Conservation (phyloP, 2,797 vertebrate species). For the Xerus rutilus region DNA sequence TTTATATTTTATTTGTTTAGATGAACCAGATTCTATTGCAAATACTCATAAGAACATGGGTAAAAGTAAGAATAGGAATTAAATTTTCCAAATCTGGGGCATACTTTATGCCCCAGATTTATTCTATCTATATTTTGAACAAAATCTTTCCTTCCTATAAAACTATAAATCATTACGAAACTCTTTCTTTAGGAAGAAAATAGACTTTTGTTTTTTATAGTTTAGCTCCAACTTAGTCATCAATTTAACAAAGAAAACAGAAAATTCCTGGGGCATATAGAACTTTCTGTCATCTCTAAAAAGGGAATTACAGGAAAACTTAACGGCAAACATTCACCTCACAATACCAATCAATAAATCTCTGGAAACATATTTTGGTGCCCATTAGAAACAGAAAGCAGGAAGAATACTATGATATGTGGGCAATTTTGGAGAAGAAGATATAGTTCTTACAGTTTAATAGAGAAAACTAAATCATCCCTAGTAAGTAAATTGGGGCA, state of each 20-base stretch:
- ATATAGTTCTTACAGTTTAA: constrained; percentile 28
- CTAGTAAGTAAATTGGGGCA: neutral
- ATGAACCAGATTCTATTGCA: neutral
- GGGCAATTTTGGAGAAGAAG: constrained; percentile 52
- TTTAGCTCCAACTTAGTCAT: constrained; percentile 47
- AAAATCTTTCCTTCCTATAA: constrained; percentile 62
- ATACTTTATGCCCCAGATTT: neutral
- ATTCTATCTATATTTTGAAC: neutral
- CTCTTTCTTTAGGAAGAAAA: constrained; percentile 60
- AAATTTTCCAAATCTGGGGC: constrained; percentile 15
- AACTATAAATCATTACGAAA: constrained; percentile 58
- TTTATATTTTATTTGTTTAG: constrained; percentile 3
- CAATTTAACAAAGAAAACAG: constrained; percentile 63
- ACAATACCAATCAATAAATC: constrained; percentile 52
- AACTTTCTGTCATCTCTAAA: constrained; percentile 47
- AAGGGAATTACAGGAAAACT: constrained; percentile 30
- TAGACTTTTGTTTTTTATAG: constrained; percentile 60
- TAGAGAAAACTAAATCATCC: neutral
- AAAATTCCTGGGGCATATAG: constrained; percentile 41
- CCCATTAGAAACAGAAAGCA: constrained; percentile 32
- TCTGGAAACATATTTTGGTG: constrained; percentile 55
- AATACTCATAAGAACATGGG: constrained; percentile 33
- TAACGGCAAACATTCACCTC: constrained; percentile 59
- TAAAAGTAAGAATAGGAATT: constrained; percentile 36
- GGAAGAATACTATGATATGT: neutral